These are phyloP conservation scores for Gymnothorax javanicus DNA, from an alignment of 2,797 vertebrate genomes.

Conservation along the genomic window DNA sequence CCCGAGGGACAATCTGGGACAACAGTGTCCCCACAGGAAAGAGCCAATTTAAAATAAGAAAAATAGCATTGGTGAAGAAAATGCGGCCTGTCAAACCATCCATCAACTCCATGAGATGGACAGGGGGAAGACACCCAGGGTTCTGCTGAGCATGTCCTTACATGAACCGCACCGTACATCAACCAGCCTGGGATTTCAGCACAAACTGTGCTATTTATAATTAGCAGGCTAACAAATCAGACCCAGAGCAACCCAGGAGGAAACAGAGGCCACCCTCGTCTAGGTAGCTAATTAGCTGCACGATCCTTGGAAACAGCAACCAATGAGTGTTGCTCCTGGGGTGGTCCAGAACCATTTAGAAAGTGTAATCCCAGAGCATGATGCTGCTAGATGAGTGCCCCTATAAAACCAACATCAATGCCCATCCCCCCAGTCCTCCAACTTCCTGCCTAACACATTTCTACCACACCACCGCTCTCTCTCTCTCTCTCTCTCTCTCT, in stretches of 20 bases:
- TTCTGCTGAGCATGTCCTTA: neutral
- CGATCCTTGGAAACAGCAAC: neutral
- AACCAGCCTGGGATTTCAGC: neutral
- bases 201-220: neutral
- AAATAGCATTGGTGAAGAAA: too few relatives aligned
- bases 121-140: neutral
- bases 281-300: neutral
- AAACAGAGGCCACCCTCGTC: neutral
- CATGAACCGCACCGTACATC: neutral
- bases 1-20: too few relatives aligned
- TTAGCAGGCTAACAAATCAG: neutral
- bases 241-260: neutral
- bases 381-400: neutral
- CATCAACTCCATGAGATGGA: neutral
- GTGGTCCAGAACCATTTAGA: neutral
- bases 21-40: too few relatives aligned
- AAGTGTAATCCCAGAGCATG: neutral
- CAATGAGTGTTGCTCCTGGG: neutral
- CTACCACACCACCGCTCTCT: neutral
- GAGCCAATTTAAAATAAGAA: too few relatives aligned
- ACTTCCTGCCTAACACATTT: too few relatives aligned
- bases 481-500: neutral
- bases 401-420: neutral
- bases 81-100: neutral
- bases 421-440: neutral